Base-by-base conservation (phyloP, 2,113 vertebrate genomes). In the Callopanchax toddi region DNA sequence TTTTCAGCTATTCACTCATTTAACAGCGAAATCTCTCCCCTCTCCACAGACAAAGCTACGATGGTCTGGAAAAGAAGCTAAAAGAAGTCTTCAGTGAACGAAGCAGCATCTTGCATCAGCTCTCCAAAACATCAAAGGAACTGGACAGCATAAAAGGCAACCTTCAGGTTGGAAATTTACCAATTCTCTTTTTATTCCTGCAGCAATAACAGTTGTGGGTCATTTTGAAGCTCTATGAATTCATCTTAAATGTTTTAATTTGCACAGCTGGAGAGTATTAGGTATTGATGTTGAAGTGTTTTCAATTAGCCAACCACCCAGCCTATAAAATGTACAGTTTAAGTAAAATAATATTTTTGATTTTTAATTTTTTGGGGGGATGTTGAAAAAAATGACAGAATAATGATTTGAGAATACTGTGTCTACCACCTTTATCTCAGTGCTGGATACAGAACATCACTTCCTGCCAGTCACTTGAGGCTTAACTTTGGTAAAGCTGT, bases 81-180 rank as follows among this genome's bases (percentile, higher is more conserved):
- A 98, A 95, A 82, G 94, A 96, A 87, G 93, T 97, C 59, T 98
- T 98, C 87, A 95, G 92, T 75, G 96, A 98, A 74, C 89, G 96
- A 75, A 97, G 93, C 83, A 95, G 86, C 76, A 95, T 97, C 65
- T 93, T 98, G 70, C 93, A 87, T 53, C 96, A 97, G 43, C 93
- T 98, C 66, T 94, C 94, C n/a, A 98, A 95, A 88, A 95, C 95
- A 48, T 95, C 96, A 56, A 94, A 94, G 86, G 96, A 97, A 76
- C 91, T 97, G 74, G 93, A 97, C 63, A 95, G 93, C 81, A 96
- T 97, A 85, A 98, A 98, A 93, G 92, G 92, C 54, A 96, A 96
- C 72, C 92, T 98, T 39, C 93, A 96, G 96, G 97, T 98, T 34
- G 89, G 93, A 56, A 29, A 45, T 48, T 60, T 26, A 58, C 46